phyloP scores from a whole-genome alignment of 2,113 vertebrate genomes.

The Petrocephalus zakoni region DNA sequence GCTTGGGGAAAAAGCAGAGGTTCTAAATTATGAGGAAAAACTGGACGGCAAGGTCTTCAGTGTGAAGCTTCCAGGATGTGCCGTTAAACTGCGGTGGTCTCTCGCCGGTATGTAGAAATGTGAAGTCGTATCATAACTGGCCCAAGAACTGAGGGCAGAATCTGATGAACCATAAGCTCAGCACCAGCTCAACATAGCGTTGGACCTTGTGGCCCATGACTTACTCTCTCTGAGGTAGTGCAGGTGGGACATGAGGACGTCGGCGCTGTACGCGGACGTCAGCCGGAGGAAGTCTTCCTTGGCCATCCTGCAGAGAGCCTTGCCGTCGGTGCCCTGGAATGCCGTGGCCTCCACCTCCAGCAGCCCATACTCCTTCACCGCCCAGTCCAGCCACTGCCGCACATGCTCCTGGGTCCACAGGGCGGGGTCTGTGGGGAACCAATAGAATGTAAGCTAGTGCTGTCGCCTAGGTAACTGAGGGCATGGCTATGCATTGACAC shows the following conservation, averaged over 20 bases:
- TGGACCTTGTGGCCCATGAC: constrained; percentile 44
- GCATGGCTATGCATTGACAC: background rate
- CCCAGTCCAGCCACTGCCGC: constrained; percentile 97
- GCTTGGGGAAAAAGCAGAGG: background rate
- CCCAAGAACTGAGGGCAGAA: background rate
- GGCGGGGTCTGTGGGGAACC: constrained; percentile 74
- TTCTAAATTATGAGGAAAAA: background rate
- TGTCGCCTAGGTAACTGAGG: background rate
- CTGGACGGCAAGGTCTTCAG: background rate
- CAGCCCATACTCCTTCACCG: constrained; percentile 90
- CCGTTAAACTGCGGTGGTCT: background rate
- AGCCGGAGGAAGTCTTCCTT: constrained; percentile 93
- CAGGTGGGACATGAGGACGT: constrained; percentile 95
- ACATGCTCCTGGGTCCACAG: constrained; percentile 98
- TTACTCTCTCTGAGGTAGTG: constrained; percentile 99
- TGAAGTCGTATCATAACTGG: background rate
- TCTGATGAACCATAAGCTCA: background rate
- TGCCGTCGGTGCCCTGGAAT: constrained; percentile 93
- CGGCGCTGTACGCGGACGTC: constrained; percentile 89
- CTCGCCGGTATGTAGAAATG: background rate
- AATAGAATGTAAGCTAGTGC: background rate
- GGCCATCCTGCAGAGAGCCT: constrained; percentile 96
- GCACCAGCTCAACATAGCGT: background rate
- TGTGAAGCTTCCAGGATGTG: background rate
- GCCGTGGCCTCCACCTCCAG: constrained; percentile 85